These are phyloP conservation scores for Biston betularia DNA, from an alignment of 2,888 invertebrate genomes.

Conservation along the genomic window DNA sequence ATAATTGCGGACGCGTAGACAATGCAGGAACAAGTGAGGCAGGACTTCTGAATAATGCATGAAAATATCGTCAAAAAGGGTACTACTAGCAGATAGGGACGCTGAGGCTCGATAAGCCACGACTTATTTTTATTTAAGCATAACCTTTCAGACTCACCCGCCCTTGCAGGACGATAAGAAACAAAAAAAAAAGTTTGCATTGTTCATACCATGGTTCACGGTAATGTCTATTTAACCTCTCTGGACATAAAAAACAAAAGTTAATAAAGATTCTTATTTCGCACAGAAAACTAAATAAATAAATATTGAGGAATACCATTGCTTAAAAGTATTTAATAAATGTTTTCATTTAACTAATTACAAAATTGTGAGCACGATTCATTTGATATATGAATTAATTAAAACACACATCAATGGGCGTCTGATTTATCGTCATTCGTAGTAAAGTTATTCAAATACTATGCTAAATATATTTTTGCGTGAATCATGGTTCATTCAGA, in stretches of 20 bases:
- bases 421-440: slow-evolving; percentile 68
- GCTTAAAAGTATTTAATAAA: not conserved
- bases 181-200: slow-evolving; percentile 54
- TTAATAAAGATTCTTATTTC: not conserved
- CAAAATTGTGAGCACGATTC: slow-evolving; percentile 10
- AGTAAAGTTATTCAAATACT: slow-evolving; percentile 72
- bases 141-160: slow-evolving; percentile 65
- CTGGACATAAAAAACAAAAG: not conserved
- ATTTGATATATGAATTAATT: slow-evolving; percentile 18
- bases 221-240: slow-evolving; percentile 48
- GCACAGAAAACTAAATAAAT: not conserved
- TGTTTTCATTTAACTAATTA: not conserved
- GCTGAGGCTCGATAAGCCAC: slow-evolving; percentile 60
- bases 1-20: slow-evolving; percentile 82
- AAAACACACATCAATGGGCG: slow-evolving; percentile 32
- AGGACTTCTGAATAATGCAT: slow-evolving; percentile 77
- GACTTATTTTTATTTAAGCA: slow-evolving; percentile 68
- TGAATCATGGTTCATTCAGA: slow-evolving; percentile 78
- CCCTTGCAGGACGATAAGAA: slow-evolving; percentile 55
- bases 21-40: slow-evolving; percentile 79
- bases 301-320: not conserved
- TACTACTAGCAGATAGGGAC: slow-evolving; percentile 61
- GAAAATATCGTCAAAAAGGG: slow-evolving; percentile 61
- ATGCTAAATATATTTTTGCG: slow-evolving; percentile 72
- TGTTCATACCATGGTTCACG: slow-evolving; percentile 55